Conservation (phyloP, 2,113 vertebrate species). For the Cololabis saira region DNA sequence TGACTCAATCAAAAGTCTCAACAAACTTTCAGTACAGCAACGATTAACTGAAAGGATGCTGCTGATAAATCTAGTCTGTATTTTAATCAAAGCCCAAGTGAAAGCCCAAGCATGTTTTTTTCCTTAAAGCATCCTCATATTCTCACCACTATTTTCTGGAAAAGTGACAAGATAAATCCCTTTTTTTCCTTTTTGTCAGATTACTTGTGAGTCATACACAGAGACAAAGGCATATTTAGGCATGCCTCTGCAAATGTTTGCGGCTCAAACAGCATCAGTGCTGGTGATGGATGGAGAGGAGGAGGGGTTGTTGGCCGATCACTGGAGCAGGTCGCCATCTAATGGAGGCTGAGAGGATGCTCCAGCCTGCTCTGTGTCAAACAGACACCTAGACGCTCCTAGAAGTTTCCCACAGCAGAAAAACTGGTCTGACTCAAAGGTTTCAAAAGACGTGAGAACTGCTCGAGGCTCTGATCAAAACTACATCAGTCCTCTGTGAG, state of each 20-base stretch:
- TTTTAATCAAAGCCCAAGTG: neutral
- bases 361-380: neutral
- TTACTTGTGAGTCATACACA: conserved; percentile 26
- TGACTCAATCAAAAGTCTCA: neutral
- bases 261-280: conserved; percentile 35
- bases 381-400: conserved; percentile 10
- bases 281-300: conserved; percentile 15
- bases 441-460: neutral
- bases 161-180: conserved; percentile 17
- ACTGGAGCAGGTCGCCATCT: conserved; percentile 53
- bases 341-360: conserved; percentile 21
- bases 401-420: conserved; percentile 15
- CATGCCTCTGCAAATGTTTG: conserved; percentile 43
- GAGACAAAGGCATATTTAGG: conserved; percentile 37
- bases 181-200: conserved; percentile 21
- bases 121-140: neutral
- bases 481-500: neutral
- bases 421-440: conserved; percentile 8
- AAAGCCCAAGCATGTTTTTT: neutral
- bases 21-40: conserved; percentile 1
- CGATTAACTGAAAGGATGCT: neutral
- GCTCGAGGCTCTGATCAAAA: neutral
- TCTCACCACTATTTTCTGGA: conserved; percentile 10
- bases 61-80: neutral
- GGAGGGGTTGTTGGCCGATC: neutral